phyloP scores from a whole-genome alignment of 2,888 invertebrate genomes.

The Dexiosoma caninum region DNA sequence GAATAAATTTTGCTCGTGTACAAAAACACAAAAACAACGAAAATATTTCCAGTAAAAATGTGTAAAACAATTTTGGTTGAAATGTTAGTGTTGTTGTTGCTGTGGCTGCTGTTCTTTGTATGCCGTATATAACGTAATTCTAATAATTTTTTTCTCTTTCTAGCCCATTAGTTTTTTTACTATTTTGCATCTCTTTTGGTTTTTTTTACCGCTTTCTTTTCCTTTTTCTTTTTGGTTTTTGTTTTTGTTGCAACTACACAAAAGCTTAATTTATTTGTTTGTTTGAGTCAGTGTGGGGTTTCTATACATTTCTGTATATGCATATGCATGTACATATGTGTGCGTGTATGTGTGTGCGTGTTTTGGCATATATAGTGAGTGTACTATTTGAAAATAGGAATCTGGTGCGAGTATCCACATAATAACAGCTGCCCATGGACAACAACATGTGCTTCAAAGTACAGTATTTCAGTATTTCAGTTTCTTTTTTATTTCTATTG shows the following conservation, averaged over 20 bases:
- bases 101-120: background rate
- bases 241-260: conserved; percentile 49
- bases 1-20: conserved; percentile 17
- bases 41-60: conserved; percentile 45
- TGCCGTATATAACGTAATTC: conserved; percentile 65
- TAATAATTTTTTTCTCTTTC: conserved; percentile 76
- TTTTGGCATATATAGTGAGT: background rate
- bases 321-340: background rate
- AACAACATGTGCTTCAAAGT: conserved; percentile 4
- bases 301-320: background rate
- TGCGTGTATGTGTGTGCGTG: background rate
- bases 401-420: conserved; percentile 6
- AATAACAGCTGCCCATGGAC: background rate
- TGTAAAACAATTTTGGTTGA: conserved; percentile 25
- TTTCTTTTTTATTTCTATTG: background rate
- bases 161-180: conserved; percentile 75
- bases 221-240: conserved; percentile 64
- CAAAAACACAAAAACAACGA: background rate
- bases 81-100: conserved; percentile 1
- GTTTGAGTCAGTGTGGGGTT: background rate
- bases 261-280: conserved; percentile 32
- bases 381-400: conserved; percentile 43
- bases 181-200: conserved; percentile 74
- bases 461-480: conserved; percentile 41
- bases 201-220: conserved; percentile 69